Conservation (phyloP, 1,140 invertebrate species). For the Drosophila sproati region DNA sequence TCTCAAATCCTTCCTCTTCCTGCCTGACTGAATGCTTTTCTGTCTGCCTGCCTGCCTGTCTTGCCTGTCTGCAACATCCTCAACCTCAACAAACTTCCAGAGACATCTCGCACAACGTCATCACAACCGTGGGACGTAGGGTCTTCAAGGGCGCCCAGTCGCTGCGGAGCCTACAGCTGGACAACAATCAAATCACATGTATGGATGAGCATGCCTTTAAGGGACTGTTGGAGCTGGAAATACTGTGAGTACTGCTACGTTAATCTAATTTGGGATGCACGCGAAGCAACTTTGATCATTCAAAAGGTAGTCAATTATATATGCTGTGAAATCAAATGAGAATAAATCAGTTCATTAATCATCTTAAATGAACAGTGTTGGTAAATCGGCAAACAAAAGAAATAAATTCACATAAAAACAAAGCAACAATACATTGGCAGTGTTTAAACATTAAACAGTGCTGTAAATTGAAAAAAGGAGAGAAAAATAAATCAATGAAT, state of each 20-base stretch:
- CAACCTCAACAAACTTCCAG: constrained; percentile 86
- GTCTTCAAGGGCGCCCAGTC: constrained; percentile 93
- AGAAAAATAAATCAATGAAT: too few relatives aligned
- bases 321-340: too few relatives aligned
- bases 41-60: constrained; percentile 4
- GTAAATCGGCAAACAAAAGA: not conserved
- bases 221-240: constrained; percentile 92
- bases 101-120: constrained; percentile 96
- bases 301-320: not conserved
- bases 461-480: not conserved
- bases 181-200: constrained; percentile 97
- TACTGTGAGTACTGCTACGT: constrained; percentile 89
- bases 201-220: constrained; percentile 94
- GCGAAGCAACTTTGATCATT: not conserved
- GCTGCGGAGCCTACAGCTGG: constrained; percentile 94
- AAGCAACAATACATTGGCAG: not conserved
- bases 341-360: not conserved
- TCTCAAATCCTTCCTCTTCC: constrained; percentile 15
- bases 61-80: constrained; percentile 1
- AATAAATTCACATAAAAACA: not conserved
- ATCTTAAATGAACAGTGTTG: not conserved
- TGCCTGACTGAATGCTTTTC: constrained; percentile 7
- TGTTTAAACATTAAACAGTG: not conserved
- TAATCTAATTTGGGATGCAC: constrained; percentile 9
- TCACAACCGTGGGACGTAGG: constrained; percentile 94